Evolutionary conservation across 2,888 invertebrate genomes (phyloP).

Genomic region (Oxyscelio sp.): DNA sequence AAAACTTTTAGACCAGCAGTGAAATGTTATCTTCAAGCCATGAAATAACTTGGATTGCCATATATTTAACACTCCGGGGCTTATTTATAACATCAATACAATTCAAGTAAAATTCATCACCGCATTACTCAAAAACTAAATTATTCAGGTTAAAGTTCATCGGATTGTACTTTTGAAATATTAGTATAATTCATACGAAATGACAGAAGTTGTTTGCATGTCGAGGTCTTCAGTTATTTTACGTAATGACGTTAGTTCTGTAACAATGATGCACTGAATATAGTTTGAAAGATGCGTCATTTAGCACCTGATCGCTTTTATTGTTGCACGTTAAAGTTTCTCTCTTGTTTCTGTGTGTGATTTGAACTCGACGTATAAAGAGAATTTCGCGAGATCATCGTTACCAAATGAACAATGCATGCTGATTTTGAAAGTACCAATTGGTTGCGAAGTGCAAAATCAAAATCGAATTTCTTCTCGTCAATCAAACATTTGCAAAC

Average conservation of each 20-base stretch:
- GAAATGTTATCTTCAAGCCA: no score
- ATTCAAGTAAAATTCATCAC: not conserved
- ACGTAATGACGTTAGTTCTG: slow-evolving; percentile 52
- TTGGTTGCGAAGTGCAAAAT: slow-evolving; percentile 21
- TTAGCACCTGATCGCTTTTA: slow-evolving; percentile 57
- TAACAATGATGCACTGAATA: slow-evolving; percentile 60
- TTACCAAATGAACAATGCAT: slow-evolving; percentile 41
- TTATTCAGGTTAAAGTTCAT: slow-evolving; percentile 21
- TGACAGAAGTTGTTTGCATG: slow-evolving; percentile 33
- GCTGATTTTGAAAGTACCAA: slow-evolving; percentile 42
- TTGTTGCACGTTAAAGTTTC: slow-evolving; percentile 53
- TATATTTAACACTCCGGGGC: no score
- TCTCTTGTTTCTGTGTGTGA: slow-evolving; percentile 26
- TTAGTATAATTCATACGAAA: slow-evolving; percentile 34
- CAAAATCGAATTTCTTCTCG: slow-evolving; percentile 4
- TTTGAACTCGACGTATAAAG: slow-evolving; percentile 35
- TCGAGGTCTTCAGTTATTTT: slow-evolving; percentile 35
- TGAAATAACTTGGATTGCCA: no score
- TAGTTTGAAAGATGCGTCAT: slow-evolving; percentile 54
- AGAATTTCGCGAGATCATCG: slow-evolving; percentile 17
- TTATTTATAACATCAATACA: no score
- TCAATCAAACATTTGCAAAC: no score
- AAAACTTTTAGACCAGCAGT: no score
- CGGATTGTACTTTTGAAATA: slow-evolving; percentile 31
- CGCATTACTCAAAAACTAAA: slow-evolving; percentile 6